Evolutionary conservation across 2,888 invertebrate genomes (phyloP).

Genomic region (Uropetala carovei): DNA sequence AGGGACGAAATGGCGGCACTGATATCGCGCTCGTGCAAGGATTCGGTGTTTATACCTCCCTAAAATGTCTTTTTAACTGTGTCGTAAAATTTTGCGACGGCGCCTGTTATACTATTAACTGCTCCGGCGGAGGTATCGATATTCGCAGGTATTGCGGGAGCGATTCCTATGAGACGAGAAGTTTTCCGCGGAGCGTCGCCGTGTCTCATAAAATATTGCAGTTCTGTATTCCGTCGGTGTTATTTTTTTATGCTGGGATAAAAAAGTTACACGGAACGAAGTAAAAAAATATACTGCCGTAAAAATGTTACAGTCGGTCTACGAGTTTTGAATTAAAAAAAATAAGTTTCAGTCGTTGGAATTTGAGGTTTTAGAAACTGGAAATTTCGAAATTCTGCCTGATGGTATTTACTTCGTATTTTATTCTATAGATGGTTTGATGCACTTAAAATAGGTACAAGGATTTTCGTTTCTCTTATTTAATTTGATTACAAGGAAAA

Average conservation of each 20-base stretch:
- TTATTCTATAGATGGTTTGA: too few relatives aligned
- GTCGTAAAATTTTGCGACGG: constrained; percentile 60
- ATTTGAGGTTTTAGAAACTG: too few relatives aligned
- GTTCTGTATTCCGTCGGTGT: not conserved
- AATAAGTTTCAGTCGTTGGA: too few relatives aligned
- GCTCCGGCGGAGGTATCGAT: constrained; percentile 8
- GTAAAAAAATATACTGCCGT: too few relatives aligned
- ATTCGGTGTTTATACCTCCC: constrained; percentile 40
- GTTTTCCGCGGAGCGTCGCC: not conserved
- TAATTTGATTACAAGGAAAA: too few relatives aligned
- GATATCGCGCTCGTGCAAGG: constrained; percentile 18
- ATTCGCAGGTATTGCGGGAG: not conserved
- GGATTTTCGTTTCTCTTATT: too few relatives aligned
- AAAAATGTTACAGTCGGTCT: too few relatives aligned
- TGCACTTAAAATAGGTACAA: too few relatives aligned
- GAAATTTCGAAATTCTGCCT: too few relatives aligned
- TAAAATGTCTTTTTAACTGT: constrained; percentile 45
- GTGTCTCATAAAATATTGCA: not conserved
- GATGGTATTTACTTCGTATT: too few relatives aligned
- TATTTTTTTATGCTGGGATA: not conserved
- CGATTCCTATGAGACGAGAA: not conserved
- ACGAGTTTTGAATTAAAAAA: too few relatives aligned
- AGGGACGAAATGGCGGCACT: not conserved
- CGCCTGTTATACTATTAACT: constrained; percentile 19
- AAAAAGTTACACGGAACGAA: not conserved